A percentile compares a stretch with the other conserved stretches of the same genome.
Evolutionary conservation across 2,797 vertebrate species (phyloP).

Genomic region (Gobionotothen gibberifrons): DNA sequence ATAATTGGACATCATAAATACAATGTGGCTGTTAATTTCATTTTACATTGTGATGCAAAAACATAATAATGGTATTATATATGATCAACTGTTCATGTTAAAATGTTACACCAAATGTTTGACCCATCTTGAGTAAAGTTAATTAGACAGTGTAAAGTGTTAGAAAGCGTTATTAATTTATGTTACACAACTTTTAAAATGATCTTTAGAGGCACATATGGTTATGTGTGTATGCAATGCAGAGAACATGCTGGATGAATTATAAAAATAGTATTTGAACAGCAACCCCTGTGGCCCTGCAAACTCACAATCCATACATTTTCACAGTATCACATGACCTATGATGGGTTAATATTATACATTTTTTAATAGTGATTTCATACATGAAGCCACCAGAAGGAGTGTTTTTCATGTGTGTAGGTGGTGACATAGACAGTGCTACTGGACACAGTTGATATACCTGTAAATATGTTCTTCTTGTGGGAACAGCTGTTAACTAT

Average conservation of each 20-base stretch:
- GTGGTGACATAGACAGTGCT: not conserved
- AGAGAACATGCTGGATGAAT: constrained; percentile 8
- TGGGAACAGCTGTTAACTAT: not conserved
- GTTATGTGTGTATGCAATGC: not conserved
- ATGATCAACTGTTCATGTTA: no score
- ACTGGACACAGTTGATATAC: not conserved
- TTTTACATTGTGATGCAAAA: no score
- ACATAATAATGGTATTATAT: no score
- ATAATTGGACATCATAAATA: no score
- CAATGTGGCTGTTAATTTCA: no score
- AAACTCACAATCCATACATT: not conserved
- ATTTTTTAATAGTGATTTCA: not conserved
- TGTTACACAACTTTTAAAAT: not conserved
- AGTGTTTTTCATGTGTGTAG: not conserved
- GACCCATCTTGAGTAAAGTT: not conserved
- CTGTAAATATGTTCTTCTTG: not conserved
- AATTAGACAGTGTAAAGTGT: not conserved
- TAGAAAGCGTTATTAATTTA: not conserved
- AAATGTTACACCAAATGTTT: not conserved
- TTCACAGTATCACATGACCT: not conserved
- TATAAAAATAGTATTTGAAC: not conserved
- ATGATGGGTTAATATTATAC: not conserved
- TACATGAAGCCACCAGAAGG: not conserved
- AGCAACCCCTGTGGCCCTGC: not conserved
- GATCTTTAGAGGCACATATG: not conserved